Base-by-base conservation (phyloP, 2,888 invertebrate species). In the Pollenia angustigena region DNA sequence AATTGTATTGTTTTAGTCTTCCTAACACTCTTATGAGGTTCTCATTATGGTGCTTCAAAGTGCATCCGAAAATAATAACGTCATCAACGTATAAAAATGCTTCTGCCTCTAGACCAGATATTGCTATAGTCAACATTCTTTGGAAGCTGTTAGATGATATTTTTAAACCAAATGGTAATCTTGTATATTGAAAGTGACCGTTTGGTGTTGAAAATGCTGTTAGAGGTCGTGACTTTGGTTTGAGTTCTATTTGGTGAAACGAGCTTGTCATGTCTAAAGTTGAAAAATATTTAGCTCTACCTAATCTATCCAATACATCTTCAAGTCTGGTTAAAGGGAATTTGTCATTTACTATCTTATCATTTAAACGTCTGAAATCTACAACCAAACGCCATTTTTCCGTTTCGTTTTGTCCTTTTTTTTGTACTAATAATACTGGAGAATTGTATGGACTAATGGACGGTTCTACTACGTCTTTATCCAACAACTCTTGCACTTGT, bases 101-200 rank as follows among this genome's bases (percentile, higher is more conserved):
- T 12, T 60, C 23, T 1, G 60, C 12, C 7, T 60, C 40, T 40
- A 60, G 12, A 12, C 60, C 60, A 12, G 32, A 6, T 60, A 60
- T 42, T 32, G 60, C 14, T 18, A 40, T 60, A 11, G 60, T 60
- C 11, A 60, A 14, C 40, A 60, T 60, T 40, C 60, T 23, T 32
- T 60, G 60, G 32, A 60, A 60, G 14, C 69, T 69, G 50, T 52
- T 69, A 11, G 69, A 69, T 69, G 52, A 69, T 69, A 54, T 69
- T 42, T 69, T 69, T 32, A 69, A 50, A 6, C 52, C 40, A 54
- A 42, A 69, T 16, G 50, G 50, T 23, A 69, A 7, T 69, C 54
- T 40, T 40, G 7, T 54, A n/a, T n/a, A 69, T n/a, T 54, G 42
- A 54, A 40, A 42, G 8, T 69, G n/a, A 42, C 18, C 16, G 23